Evolutionary conservation across 2,113 vertebrate species (phyloP).

Genomic region (Sapajus apella): DNA sequence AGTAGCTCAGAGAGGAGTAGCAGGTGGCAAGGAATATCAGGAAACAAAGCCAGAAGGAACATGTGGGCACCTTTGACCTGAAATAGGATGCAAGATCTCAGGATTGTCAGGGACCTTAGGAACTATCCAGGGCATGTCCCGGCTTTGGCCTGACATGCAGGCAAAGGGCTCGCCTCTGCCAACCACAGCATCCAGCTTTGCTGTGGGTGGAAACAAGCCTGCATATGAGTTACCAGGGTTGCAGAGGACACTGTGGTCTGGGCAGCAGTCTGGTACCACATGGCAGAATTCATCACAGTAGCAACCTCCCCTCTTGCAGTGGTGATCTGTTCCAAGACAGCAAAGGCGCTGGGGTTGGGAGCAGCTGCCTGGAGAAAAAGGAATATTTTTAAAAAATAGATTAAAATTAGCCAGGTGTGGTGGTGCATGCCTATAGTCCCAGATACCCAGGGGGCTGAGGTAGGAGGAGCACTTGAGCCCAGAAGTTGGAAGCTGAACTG

Average conservation of each 20-base stretch:
- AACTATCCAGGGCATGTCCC: too few species aligned
- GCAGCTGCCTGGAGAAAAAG: slow-evolving; percentile 44
- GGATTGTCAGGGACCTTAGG: not conserved
- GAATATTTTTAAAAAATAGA: not conserved
- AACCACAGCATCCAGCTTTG: not conserved
- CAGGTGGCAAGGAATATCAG: not conserved
- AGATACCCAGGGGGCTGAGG: too few species aligned
- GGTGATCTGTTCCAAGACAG: not conserved
- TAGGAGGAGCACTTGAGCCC: too few species aligned
- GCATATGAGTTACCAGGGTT: not conserved
- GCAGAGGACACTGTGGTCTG: slow-evolving; percentile 32
- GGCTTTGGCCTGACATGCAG: not conserved
- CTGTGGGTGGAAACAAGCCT: not conserved
- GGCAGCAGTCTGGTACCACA: slow-evolving; percentile 46
- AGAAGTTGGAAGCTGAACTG: too few species aligned
- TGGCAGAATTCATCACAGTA: slow-evolving; percentile 67
- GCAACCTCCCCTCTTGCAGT: slow-evolving; percentile 46
- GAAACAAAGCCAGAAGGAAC: not conserved
- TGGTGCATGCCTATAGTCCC: too few species aligned
- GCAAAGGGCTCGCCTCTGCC: not conserved
- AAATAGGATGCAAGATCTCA: not conserved
- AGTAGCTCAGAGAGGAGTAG: not conserved
- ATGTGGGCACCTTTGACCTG: not conserved
- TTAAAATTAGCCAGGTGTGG: too few species aligned
- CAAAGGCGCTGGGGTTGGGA: slow-evolving; percentile 57